Conservation (phyloP, 1,140 invertebrate species). For the Tetramorium simillimum region DNA sequence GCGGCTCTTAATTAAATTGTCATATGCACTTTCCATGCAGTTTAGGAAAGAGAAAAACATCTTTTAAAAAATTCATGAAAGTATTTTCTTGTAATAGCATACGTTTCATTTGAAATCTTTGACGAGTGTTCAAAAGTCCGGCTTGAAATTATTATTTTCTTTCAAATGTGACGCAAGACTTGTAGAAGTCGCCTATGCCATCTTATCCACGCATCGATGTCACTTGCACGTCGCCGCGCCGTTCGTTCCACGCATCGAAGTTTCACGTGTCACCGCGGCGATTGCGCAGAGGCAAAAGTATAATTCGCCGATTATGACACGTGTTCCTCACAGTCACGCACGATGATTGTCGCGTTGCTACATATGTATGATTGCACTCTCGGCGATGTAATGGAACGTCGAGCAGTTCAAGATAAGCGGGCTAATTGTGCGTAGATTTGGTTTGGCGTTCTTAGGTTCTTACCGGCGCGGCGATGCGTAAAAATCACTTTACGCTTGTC, state of each 20-base stretch:
- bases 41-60: neutral
- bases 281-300: neutral
- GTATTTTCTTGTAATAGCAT: neutral
- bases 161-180: neutral
- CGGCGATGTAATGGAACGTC: constrained; percentile 73
- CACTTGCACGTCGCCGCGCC: neutral
- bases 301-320: constrained; percentile 10
- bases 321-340: neutral
- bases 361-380: neutral
- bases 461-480: constrained; percentile 60
- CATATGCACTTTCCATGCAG: neutral
- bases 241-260: neutral
- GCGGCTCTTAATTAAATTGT: neutral
- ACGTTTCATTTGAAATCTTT: neutral
- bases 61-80: neutral
- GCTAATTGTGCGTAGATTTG: constrained; percentile 74
- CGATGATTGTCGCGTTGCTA: neutral
- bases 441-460: constrained; percentile 39
- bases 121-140: neutral
- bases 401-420: constrained; percentile 78
- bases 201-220: neutral
- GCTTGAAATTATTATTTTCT: neutral
- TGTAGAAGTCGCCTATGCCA: neutral
- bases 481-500: constrained; percentile 71
- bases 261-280: neutral